Conservation (phyloP, 2,888 invertebrate species). For the Neria commutata region DNA sequence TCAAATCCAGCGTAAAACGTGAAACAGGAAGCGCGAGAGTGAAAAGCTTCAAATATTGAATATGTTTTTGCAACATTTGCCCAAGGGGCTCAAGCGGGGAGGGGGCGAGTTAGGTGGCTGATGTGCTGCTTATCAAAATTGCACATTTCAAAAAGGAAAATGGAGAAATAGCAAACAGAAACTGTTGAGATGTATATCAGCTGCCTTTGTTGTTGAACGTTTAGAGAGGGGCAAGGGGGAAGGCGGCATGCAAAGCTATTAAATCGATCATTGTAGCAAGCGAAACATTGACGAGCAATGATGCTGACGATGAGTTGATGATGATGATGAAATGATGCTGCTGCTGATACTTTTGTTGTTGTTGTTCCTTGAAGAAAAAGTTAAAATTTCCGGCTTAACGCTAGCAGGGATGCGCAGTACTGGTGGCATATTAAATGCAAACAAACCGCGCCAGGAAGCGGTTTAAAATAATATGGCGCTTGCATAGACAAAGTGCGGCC, state of each 20-base stretch:
- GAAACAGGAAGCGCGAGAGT: constrained; percentile 17
- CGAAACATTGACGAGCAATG: neutral
- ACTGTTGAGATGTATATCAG: constrained; percentile 11
- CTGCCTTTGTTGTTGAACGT: neutral
- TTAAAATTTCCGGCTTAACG: neutral
- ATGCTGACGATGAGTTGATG: constrained; percentile 18
- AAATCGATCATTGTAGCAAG: constrained; percentile 21
- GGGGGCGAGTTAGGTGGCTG: constrained; percentile 4
- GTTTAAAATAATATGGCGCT: neutral
- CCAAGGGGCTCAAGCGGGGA: neutral
- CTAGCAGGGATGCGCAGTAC: neutral
- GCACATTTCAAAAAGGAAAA: constrained; percentile 17
- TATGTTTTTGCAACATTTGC: constrained; percentile 29
- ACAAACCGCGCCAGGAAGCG: constrained; percentile 8
- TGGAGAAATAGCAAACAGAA: neutral
- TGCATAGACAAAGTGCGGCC: neutral
- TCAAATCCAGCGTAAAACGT: constrained; percentile 45
- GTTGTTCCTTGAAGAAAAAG: constrained; percentile 11
- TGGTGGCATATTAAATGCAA: constrained; percentile 12
- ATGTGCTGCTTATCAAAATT: constrained; percentile 23
- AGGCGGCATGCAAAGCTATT: constrained; percentile 3
- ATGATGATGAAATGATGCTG: constrained; percentile 25
- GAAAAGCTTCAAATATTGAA: constrained; percentile 41
- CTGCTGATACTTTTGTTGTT: constrained; percentile 20
- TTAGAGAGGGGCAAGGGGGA: neutral